phyloP scores from a whole-genome alignment of 1,140 invertebrate genomes.

The Drosophila orena region DNA sequence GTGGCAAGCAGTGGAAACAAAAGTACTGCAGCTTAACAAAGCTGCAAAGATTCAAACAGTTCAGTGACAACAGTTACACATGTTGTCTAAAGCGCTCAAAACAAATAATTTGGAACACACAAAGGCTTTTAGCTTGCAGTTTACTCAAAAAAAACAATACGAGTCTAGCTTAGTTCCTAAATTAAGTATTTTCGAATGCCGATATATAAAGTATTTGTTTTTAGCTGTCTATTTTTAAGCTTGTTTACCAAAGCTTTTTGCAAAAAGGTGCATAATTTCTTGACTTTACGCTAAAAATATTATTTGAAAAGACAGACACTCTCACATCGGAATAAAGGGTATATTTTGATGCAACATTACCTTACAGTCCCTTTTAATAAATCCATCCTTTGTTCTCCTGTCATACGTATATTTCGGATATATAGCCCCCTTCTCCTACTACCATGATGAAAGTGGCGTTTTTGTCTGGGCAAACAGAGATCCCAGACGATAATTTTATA shows the following conservation, averaged over 20 bases:
- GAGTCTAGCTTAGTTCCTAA: neutral
- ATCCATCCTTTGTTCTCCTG: slow-evolving; percentile 4
- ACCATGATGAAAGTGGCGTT: slow-evolving; percentile 5
- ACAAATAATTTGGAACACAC: too few species aligned
- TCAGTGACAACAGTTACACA: neutral
- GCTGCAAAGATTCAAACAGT: neutral
- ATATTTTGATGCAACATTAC: too few species aligned
- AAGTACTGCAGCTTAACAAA: neutral
- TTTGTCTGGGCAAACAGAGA: slow-evolving; percentile 26
- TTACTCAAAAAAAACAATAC: too few species aligned
- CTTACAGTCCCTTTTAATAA: neutral
- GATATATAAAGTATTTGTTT: neutral
- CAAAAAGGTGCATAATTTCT: neutral
- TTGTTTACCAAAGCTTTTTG: neutral
- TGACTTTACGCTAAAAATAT: neutral
- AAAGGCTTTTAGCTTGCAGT: too few species aligned
- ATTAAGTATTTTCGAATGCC: neutral
- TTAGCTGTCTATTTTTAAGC: neutral
- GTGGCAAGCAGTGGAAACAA: neutral
- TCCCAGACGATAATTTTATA: slow-evolving; percentile 19
- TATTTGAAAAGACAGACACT: neutral
- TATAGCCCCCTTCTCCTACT: neutral
- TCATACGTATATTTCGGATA: neutral
- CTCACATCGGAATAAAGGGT: too few species aligned
- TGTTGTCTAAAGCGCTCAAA: too few species aligned